phyloP scores from a whole-genome alignment of 1,140 invertebrate genomes.

The Drepana arcuata region DNA sequence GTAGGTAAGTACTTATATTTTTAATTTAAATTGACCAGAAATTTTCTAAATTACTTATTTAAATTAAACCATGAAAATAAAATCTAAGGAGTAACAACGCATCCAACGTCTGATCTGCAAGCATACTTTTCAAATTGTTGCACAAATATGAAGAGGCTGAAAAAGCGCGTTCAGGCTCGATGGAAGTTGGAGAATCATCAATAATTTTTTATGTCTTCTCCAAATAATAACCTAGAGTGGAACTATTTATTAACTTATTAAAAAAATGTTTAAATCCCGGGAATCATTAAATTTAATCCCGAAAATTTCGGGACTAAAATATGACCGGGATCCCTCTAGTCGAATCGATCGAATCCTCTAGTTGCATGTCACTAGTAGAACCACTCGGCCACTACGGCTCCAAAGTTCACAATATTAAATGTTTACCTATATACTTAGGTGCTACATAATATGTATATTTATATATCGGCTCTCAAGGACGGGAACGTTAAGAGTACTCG shows the following conservation, averaged over 20 bases:
- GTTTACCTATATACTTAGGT: too few relatives aligned
- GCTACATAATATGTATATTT: too few relatives aligned
- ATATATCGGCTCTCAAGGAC: too few relatives aligned
- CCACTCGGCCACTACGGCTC: too few relatives aligned
- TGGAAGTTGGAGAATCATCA: too few relatives aligned
- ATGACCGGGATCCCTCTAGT: not conserved
- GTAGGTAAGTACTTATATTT: too few relatives aligned
- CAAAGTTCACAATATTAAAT: too few relatives aligned
- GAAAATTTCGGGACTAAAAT: slow-evolving; percentile 2
- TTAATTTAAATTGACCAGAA: slow-evolving; percentile 6
- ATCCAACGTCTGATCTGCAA: slow-evolving; percentile 4
- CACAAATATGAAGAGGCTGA: slow-evolving; percentile 9
- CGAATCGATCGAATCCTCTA: slow-evolving; percentile 3
- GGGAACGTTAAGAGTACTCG: too few relatives aligned
- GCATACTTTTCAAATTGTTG: slow-evolving; percentile 8
- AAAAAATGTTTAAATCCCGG: slow-evolving; percentile 10
- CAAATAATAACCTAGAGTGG: slow-evolving; percentile 10
- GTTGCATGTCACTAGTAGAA: too few relatives aligned
- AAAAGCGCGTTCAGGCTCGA: slow-evolving; percentile 9
- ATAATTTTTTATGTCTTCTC: slow-evolving; percentile 6
- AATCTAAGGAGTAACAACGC: slow-evolving; percentile 7
- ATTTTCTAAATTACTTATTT: slow-evolving; percentile 10
- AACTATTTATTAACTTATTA: slow-evolving; percentile 8
- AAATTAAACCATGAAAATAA: slow-evolving; percentile 9
- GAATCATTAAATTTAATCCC: slow-evolving; percentile 3